phyloP scores from a whole-genome alignment of 2,888 invertebrate genomes.

The Ectobius pallidus region DNA sequence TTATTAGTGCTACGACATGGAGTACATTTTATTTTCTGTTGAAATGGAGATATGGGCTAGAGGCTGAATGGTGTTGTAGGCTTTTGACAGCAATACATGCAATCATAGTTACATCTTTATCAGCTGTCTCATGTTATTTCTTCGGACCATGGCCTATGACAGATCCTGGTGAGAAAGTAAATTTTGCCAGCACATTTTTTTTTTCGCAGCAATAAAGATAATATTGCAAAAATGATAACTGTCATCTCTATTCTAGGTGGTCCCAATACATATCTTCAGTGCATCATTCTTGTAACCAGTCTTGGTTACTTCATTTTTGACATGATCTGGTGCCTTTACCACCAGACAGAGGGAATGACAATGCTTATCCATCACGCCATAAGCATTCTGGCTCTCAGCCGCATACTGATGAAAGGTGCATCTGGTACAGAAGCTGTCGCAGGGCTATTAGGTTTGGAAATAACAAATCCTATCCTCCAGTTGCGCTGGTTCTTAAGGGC shows the following conservation, averaged over 20 bases:
- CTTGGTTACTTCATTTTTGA: conserved; percentile 69
- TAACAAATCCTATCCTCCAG: conserved; percentile 68
- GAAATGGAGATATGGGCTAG: conserved; percentile 35
- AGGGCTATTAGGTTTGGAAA: conserved; percentile 62
- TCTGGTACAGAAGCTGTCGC: conserved; percentile 47
- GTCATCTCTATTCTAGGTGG: conserved; percentile 44
- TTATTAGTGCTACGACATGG: conserved; percentile 37
- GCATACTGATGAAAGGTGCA: conserved; percentile 58
- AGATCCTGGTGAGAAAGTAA: conserved; percentile 42
- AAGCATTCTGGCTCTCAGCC: conserved; percentile 59
- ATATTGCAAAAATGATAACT: not conserved
- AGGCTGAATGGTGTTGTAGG: conserved; percentile 43
- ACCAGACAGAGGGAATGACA: conserved; percentile 59
- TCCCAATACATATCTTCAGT: conserved; percentile 51
- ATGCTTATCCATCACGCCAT: conserved; percentile 64
- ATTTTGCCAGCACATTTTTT: no score
- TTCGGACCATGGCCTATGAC: conserved; percentile 42
- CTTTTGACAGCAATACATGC: conserved; percentile 43
- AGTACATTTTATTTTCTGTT: conserved; percentile 38
- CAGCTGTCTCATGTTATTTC: conserved; percentile 16
- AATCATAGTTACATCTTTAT: conserved; percentile 40
- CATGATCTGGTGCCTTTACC: conserved; percentile 62
- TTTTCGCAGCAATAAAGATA: no score
- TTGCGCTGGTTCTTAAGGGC: conserved; percentile 65
- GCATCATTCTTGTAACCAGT: conserved; percentile 61